phyloP scores from a whole-genome alignment of 2,888 invertebrate species.

The Brassicogethes aeneus region DNA sequence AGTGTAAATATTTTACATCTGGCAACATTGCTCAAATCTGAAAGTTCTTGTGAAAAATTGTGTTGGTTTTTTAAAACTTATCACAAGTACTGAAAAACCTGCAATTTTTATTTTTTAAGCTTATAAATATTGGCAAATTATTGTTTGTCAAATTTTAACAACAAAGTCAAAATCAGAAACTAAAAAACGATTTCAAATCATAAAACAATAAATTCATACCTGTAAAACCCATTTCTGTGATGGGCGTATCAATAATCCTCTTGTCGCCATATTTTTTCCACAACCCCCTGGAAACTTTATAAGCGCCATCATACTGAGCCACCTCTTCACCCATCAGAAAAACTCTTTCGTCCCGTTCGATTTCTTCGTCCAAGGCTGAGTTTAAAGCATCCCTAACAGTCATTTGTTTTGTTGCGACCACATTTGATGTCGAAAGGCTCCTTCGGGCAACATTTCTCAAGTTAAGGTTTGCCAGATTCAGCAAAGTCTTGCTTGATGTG shows the following conservation, averaged over 20 bases:
- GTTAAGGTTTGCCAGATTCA: conserved; percentile 29
- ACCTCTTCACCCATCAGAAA: conserved; percentile 90
- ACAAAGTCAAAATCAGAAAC: too few relatives aligned
- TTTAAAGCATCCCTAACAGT: conserved; percentile 96
- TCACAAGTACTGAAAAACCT: too few relatives aligned
- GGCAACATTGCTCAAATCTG: too few relatives aligned
- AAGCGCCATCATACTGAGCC: conserved; percentile 97
- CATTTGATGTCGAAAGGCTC: conserved; percentile 44
- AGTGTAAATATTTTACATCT: too few relatives aligned
- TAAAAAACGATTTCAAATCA: too few relatives aligned
- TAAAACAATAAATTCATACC: too few relatives aligned
- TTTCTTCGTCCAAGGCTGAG: conserved; percentile 93
- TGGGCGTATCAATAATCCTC: conserved; percentile 94
- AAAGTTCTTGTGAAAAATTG: too few relatives aligned
- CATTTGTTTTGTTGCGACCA: conserved; percentile 55
- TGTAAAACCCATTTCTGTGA: conserved; percentile 95
- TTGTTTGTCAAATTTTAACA: too few relatives aligned
- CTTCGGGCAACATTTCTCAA: conserved; percentile 39
- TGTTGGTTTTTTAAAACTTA: too few relatives aligned
- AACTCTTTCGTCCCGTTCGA: conserved; percentile 84
- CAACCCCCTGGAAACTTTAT: conserved; percentile 87
- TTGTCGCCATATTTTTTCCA: conserved; percentile 99
- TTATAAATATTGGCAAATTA: too few relatives aligned
- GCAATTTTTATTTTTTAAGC: too few relatives aligned
- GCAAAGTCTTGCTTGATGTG: conserved; percentile 24